These are phyloP conservation scores for Bimastos eiseni DNA, from an alignment of 2,888 invertebrate genomes.

Conservation along the genomic window DNA sequence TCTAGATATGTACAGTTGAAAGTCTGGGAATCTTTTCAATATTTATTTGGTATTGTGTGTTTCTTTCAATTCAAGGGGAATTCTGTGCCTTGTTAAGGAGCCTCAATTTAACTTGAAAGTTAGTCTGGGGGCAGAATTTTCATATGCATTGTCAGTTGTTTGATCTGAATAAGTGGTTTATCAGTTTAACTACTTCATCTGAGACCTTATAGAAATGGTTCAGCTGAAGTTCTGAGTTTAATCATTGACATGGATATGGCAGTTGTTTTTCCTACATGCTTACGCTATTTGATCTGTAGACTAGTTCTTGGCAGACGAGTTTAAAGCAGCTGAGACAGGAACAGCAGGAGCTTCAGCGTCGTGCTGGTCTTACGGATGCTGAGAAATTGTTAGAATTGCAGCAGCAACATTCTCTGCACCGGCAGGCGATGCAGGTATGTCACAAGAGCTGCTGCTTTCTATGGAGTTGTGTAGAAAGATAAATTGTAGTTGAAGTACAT, in stretches of 20 bases:
- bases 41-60: no score
- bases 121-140: no score
- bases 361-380: constrained; percentile 50
- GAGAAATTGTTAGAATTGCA: constrained; percentile 61
- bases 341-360: constrained; percentile 71
- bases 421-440: constrained; percentile 46
- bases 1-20: no score
- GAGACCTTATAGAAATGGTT: background rate
- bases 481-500: background rate
- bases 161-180: no score
- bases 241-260: background rate
- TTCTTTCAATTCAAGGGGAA: no score
- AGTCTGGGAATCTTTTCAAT: no score
- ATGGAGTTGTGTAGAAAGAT: background rate
- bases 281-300: background rate
- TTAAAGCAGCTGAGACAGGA: constrained; percentile 71
- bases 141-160: no score
- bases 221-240: background rate
- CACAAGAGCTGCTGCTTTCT: no score
- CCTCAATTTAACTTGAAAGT: no score
- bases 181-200: background rate
- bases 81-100: no score
- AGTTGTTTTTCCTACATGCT: background rate
- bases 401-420: constrained; percentile 62
- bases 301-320: constrained; percentile 32